Evolutionary conservation across 2,113 vertebrate genomes (phyloP).

Genomic region (Camelus bactrianus): DNA sequence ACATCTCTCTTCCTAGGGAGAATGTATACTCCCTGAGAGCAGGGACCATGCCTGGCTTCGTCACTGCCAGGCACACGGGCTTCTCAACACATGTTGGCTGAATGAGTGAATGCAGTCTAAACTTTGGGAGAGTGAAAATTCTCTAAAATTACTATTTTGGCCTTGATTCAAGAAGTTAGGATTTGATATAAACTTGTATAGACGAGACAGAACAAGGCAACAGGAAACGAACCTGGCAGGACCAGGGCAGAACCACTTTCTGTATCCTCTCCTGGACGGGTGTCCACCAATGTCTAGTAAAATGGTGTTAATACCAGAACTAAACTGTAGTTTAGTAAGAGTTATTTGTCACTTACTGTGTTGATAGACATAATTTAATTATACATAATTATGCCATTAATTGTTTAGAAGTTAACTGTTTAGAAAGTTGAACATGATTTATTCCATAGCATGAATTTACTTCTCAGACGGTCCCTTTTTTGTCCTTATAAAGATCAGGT

Average conservation of each 20-base stretch:
- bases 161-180: neutral
- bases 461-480: neutral
- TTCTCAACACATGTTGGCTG: neutral
- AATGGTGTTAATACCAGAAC: neutral
- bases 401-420: slow-evolving; percentile 17
- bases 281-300: neutral
- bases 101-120: neutral
- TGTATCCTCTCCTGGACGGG: too few species aligned
- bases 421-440: slow-evolving; percentile 20
- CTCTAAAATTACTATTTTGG: neutral
- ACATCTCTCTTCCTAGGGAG: neutral
- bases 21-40: neutral
- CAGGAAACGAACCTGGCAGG: neutral
- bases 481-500: neutral
- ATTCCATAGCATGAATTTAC: neutral
- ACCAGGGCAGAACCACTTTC: neutral
- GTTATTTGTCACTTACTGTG: neutral
- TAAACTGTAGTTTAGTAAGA: neutral
- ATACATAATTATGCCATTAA: neutral
- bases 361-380: neutral
- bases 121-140: neutral
- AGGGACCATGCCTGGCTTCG: neutral
- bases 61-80: neutral
- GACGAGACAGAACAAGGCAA: neutral
- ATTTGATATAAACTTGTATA: neutral